Conservation (phyloP, 2,888 invertebrate genomes). For the Druceiella hillmani region DNA sequence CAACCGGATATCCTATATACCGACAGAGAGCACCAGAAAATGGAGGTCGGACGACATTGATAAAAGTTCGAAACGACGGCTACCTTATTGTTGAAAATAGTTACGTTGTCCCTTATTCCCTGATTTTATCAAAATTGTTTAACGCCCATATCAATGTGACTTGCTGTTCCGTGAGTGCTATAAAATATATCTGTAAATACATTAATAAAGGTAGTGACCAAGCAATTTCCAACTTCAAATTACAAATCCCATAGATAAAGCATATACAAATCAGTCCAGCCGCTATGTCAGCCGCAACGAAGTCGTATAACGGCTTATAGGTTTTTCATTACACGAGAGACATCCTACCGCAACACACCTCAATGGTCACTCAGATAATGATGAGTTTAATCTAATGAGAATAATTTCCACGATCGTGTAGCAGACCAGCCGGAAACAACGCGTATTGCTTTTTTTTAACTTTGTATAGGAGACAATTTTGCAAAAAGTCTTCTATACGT, state of each 20-base stretch:
- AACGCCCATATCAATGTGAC: no score
- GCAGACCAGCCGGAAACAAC: slow-evolving; percentile 14
- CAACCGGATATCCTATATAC: no score
- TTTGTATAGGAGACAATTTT: slow-evolving; percentile 24
- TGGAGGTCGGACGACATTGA: no score
- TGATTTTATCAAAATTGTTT: slow-evolving; percentile 20
- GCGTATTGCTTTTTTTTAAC: slow-evolving; percentile 21
- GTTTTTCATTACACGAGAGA: slow-evolving; percentile 22
- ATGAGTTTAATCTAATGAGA: slow-evolving; percentile 24
- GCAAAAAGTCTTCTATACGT: slow-evolving; percentile 21
- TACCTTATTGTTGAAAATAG: no score
- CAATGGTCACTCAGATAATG: slow-evolving; percentile 16
- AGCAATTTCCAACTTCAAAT: slow-evolving; percentile 18
- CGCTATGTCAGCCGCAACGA: slow-evolving; percentile 22
- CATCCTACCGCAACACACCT: slow-evolving; percentile 18
- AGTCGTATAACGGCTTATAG: slow-evolving; percentile 20
- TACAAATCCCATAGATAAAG: slow-evolving; percentile 18
- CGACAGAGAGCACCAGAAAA: no score
- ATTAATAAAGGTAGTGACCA: slow-evolving; percentile 24
- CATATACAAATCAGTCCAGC: no score
- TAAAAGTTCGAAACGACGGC: no score
- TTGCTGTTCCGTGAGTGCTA: slow-evolving; percentile 20
- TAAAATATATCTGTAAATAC: slow-evolving; percentile 24
- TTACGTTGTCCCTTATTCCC: no score
- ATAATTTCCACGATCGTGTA: no score